A percentile compares a stretch with the other conserved stretches of the same genome.
Conservation (phyloP, 1,140 invertebrate species). For the Tetraneura akinire region DNA sequence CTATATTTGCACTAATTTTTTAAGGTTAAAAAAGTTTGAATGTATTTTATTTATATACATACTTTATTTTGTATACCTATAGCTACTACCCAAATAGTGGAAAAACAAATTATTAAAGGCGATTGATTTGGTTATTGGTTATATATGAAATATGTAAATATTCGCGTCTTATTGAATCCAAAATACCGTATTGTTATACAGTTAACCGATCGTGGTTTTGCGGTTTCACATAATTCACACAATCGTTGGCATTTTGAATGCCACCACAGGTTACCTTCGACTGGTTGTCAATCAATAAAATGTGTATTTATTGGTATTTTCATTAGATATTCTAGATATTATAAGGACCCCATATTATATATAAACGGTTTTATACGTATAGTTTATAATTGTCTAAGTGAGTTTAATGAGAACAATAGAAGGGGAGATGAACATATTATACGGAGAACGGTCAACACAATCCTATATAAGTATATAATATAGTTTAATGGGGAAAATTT, state of each 20-base stretch:
- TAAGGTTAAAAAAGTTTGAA: no score
- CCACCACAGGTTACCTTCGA: conserved; percentile 28
- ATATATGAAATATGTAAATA: conserved; percentile 42
- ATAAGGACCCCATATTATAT: conserved; percentile 16
- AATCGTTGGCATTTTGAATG: conserved; percentile 27
- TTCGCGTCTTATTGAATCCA: background rate
- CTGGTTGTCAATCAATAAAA: conserved; percentile 40
- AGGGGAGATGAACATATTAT: background rate
- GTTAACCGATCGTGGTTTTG: conserved; percentile 3
- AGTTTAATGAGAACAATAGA: conserved; percentile 20
- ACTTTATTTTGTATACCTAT: no score
- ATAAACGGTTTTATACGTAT: conserved; percentile 20
- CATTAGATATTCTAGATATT: conserved; percentile 16
- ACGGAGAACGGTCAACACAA: background rate
- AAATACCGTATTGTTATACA: conserved; percentile 16
- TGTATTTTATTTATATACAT: no score
- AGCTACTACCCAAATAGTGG: no score
- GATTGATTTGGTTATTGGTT: no score
- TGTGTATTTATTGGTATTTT: conserved; percentile 42
- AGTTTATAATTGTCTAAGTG: conserved; percentile 34
- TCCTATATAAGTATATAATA: background rate
- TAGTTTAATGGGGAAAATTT: background rate
- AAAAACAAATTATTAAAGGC: no score
- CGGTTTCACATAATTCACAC: conserved; percentile 19
- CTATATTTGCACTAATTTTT: no score